Evolutionary conservation across 2,113 vertebrate species (phyloP).

Genomic region (Prinia subflava): DNA sequence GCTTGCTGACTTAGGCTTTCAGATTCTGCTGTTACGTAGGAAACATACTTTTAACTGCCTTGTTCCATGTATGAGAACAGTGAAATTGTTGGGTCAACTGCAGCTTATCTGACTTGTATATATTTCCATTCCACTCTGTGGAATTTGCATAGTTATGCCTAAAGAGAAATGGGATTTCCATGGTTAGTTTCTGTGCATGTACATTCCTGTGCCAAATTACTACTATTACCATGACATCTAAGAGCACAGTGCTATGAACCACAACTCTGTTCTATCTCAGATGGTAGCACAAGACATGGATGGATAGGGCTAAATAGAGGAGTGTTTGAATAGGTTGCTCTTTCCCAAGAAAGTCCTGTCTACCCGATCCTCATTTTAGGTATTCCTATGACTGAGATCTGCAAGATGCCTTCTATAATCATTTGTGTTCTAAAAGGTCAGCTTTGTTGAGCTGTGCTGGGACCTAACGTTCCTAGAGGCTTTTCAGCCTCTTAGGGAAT

Average conservation of each 20-base stretch:
- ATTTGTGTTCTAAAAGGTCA: not conserved
- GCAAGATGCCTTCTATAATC: accelerated
- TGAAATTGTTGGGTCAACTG: not conserved
- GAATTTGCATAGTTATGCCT: not conserved
- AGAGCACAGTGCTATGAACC: not conserved
- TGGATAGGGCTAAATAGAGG: not conserved
- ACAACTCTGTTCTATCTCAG: not conserved
- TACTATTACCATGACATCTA: not conserved
- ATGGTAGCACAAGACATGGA: not conserved
- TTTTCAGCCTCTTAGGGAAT: not conserved
- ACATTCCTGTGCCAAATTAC: not conserved
- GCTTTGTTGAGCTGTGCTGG: not conserved
- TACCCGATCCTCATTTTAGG: not conserved
- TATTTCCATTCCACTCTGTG: not conserved
- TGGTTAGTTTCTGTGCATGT: not conserved
- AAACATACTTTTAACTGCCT: not conserved
- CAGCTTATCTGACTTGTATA: not conserved
- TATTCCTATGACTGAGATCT: not conserved
- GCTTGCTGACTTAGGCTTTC: not conserved
- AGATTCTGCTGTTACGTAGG: not conserved
- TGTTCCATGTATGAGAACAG: not conserved
- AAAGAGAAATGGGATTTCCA: not conserved
- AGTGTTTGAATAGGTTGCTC: not conserved
- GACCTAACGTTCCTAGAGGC: not conserved
- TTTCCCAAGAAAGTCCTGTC: not conserved